A percentile compares a stretch with the other conserved stretches of the same genome.
phyloP scores from a whole-genome alignment of 2,888 invertebrate species.

The Endomychus coccineus region DNA sequence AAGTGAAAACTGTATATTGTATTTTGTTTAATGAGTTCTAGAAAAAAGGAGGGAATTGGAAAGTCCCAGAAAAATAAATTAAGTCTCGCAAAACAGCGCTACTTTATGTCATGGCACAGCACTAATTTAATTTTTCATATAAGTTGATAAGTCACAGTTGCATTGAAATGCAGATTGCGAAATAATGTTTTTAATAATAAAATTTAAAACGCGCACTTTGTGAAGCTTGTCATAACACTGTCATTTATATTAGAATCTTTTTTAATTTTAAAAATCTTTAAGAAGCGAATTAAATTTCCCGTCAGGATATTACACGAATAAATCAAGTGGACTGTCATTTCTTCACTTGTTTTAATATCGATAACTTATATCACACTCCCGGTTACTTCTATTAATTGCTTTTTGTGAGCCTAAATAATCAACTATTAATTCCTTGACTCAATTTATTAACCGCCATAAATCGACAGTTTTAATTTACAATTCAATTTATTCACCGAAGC shows the following conservation, averaged over 20 bases:
- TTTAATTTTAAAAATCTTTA: conserved; percentile 41
- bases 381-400: not conserved
- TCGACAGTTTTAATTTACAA: conserved; percentile 1
- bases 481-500: not conserved
- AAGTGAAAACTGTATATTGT: no score
- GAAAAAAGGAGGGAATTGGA: no score
- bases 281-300: conserved; percentile 38
- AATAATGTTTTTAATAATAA: conserved; percentile 39
- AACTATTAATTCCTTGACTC: not conserved
- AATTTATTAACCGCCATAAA: not conserved
- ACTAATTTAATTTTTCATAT: no score
- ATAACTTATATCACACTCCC: conserved; percentile 25
- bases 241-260: conserved; percentile 41
- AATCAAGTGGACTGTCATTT: conserved; percentile 38
- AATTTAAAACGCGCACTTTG: conserved; percentile 34
- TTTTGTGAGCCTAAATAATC: conserved; percentile 1
- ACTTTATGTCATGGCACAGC: no score
- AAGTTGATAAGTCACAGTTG: no score
- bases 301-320: conserved; percentile 40
- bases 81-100: no score
- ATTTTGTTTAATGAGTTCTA: no score
- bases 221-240: conserved; percentile 38
- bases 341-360: conserved; percentile 39
- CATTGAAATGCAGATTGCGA: no score
- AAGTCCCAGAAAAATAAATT: no score